Conservation (phyloP, 2,797 vertebrate species). For the Meriones psammophilus region DNA sequence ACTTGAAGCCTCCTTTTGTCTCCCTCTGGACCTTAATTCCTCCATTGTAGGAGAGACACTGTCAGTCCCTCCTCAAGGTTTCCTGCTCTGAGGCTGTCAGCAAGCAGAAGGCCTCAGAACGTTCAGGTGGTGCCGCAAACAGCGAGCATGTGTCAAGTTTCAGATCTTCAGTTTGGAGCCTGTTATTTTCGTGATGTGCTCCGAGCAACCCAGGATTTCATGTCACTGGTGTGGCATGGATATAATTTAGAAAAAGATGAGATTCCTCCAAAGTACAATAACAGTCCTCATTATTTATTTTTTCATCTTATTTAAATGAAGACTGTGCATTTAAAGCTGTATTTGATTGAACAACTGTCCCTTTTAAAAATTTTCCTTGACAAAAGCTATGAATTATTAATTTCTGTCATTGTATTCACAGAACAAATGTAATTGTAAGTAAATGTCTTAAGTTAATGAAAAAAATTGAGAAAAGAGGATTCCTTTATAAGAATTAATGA, state of each 20-base stretch:
- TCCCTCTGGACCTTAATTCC: not conserved
- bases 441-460: constrained; percentile 86
- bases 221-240: constrained; percentile 55
- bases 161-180: constrained; percentile 49
- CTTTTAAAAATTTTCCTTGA: constrained; percentile 77
- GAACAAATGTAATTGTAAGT: constrained; percentile 86
- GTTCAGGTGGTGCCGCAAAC: not conserved
- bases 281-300: constrained; percentile 73
- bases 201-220: constrained; percentile 60
- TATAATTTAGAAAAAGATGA: constrained; percentile 42
- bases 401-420: constrained; percentile 86
- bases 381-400: constrained; percentile 88
- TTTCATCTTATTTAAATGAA: constrained; percentile 75
- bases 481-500: constrained; percentile 85
- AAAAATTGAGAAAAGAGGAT: constrained; percentile 81
- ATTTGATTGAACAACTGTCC: constrained; percentile 83
- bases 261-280: constrained; percentile 72
- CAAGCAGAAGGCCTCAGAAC: not conserved
- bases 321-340: constrained; percentile 78
- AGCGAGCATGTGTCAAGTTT: not conserved
- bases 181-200: constrained; percentile 63
- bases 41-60: not conserved
- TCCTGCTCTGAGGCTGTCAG: not conserved
- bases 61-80: not conserved
- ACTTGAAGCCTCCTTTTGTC: not conserved